These are phyloP conservation scores for Lamproptera curius DNA, from an alignment of 2,888 invertebrate genomes.

Conservation along the genomic window DNA sequence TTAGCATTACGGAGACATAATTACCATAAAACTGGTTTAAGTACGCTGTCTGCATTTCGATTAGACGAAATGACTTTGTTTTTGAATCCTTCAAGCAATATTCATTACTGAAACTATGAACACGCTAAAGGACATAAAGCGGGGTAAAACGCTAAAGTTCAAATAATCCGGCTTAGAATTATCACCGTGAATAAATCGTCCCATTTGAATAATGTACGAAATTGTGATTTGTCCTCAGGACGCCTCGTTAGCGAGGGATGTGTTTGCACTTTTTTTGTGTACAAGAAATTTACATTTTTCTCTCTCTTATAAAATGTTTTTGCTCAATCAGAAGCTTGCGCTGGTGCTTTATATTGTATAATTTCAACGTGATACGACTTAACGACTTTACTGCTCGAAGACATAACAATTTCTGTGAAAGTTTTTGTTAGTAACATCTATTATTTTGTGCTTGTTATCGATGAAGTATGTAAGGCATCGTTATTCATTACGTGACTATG, in stretches of 20 bases:
- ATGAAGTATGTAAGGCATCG: not conserved
- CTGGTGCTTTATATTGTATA: too few species aligned
- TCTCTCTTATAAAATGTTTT: too few species aligned
- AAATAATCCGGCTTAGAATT: slow-evolving; percentile 1
- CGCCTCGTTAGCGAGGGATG: not conserved
- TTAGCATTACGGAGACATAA: not conserved
- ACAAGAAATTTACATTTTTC: too few species aligned
- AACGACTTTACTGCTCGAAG: too few species aligned
- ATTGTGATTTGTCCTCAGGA: slow-evolving; percentile 7
- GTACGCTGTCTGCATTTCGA: not conserved
- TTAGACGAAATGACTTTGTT: not conserved
- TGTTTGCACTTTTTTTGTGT: not conserved
- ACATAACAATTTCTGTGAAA: too few species aligned
- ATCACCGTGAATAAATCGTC: slow-evolving; percentile 2
- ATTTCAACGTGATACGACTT: too few species aligned
- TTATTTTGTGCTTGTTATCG: slow-evolving; percentile 2
- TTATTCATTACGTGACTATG: slow-evolving; percentile 8
- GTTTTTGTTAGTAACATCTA: too few species aligned
- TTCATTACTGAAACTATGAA: slow-evolving; percentile 2
- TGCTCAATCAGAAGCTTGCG: too few species aligned
- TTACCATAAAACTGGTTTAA: not conserved
- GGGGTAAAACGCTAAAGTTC: not conserved
- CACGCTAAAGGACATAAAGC: not conserved
- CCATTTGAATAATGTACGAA: not conserved
- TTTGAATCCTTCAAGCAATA: not conserved